phyloP scores from a whole-genome alignment of 2,888 invertebrate genomes.

The Hirtodrosophila duncani region DNA sequence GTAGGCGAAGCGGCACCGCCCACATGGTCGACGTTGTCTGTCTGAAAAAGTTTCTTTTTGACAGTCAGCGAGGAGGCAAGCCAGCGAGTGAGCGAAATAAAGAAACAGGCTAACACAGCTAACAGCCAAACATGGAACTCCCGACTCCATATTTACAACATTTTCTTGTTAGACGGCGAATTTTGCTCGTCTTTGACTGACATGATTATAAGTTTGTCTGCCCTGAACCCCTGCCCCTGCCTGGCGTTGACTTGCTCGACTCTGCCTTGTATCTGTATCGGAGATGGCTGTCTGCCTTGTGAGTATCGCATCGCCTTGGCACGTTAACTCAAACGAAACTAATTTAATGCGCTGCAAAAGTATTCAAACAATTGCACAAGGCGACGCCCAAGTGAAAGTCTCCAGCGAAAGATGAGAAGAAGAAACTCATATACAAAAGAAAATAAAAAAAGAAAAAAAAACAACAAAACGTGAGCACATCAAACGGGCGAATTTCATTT shows the following conservation, averaged over 20 bases:
- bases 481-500: constrained; percentile 72
- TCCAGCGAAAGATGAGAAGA: constrained; percentile 22
- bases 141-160: no score
- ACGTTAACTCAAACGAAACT: constrained; percentile 75
- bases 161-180: constrained; percentile 54
- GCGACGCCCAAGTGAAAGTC: constrained; percentile 68
- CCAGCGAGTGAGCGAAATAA: neutral
- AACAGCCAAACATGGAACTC: no score
- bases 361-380: constrained; percentile 73
- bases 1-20: constrained; percentile 2
- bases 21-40: constrained; percentile 3
- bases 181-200: constrained; percentile 64
- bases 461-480: constrained; percentile 45
- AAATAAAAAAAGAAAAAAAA: constrained; percentile 4
- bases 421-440: no score
- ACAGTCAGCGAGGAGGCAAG: constrained; percentile 1
- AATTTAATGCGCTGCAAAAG: constrained; percentile 73
- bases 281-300: constrained; percentile 15
- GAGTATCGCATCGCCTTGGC: constrained; percentile 43
- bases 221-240: constrained; percentile 17
- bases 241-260: constrained; percentile 9
- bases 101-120: constrained; percentile 10
- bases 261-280: constrained; percentile 1
- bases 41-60: constrained; percentile 29
- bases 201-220: constrained; percentile 70